Evolutionary conservation across 2,113 vertebrate species (phyloP).

Genomic region (Laticauda laticaudata): DNA sequence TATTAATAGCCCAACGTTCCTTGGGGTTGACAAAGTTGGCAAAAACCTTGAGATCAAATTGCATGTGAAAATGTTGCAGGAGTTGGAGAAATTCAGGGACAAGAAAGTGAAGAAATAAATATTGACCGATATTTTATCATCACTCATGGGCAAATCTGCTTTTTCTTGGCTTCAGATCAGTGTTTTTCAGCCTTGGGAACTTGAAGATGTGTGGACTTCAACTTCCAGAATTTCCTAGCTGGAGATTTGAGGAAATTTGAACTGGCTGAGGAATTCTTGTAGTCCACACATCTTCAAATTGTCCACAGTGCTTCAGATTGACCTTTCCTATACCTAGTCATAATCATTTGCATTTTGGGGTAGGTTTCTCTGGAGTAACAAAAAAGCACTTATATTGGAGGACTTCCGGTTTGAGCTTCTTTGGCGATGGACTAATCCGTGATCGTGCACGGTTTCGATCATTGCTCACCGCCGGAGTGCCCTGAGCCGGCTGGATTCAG

Average conservation of each 20-base stretch:
- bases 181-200: not conserved
- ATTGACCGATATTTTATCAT: not conserved
- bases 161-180: not conserved
- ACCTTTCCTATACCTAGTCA: not conserved
- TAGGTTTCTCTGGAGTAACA: not conserved
- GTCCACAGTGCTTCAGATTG: not conserved
- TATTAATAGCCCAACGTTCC: not conserved
- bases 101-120: not conserved
- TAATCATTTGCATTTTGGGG: not conserved
- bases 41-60: not conserved
- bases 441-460: too few relatives aligned
- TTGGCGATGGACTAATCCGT: too few relatives aligned
- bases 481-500: too few relatives aligned
- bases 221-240: not conserved
- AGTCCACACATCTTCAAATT: not conserved
- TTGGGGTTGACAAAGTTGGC: not conserved
- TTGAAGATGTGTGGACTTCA: not conserved
- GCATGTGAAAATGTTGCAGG: not conserved
- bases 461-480: too few relatives aligned
- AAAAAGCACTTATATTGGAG: not conserved
- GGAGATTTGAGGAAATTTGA: not conserved
- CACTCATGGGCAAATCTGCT: not conserved
- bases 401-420: too few relatives aligned
- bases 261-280: not conserved
- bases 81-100: not conserved